phyloP scores from a whole-genome alignment of 2,888 invertebrate genomes.

The Oscheius sp. region DNA sequence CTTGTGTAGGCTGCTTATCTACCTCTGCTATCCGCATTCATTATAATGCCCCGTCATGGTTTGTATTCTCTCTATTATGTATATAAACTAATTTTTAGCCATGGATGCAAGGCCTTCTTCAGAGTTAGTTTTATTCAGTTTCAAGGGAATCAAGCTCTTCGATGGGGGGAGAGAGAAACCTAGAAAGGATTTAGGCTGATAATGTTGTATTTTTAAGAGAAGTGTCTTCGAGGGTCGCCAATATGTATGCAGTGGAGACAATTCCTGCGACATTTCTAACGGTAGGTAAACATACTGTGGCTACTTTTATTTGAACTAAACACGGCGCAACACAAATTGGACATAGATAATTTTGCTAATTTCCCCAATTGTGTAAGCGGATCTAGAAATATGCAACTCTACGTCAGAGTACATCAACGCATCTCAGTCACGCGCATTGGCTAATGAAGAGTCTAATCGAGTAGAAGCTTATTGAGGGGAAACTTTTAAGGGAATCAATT shows the following conservation, averaged over 20 bases:
- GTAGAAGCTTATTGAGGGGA: neutral
- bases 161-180: neutral
- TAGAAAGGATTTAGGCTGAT: neutral
- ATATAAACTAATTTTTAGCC: no score
- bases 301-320: no score
- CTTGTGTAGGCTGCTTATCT: constrained; percentile 57
- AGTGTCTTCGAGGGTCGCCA: constrained; percentile 58
- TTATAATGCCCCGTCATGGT: constrained; percentile 59
- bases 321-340: no score
- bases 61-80: no score
- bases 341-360: no score
- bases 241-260: constrained; percentile 54
- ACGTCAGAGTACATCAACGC: neutral
- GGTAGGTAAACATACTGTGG: constrained; percentile 35
- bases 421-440: neutral
- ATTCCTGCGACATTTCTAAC: constrained; percentile 58
- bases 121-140: constrained; percentile 25
- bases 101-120: constrained; percentile 62
- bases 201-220: constrained; percentile 31
- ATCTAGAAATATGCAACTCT: no score
- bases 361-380: no score
- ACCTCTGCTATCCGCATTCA: constrained; percentile 57
- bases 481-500: neutral
- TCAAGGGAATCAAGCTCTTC: no score
- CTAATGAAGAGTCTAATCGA: no score